These are phyloP conservation scores for Cryptosula pallasiana DNA, from an alignment of 2,888 invertebrate species.

Conservation along the genomic window DNA sequence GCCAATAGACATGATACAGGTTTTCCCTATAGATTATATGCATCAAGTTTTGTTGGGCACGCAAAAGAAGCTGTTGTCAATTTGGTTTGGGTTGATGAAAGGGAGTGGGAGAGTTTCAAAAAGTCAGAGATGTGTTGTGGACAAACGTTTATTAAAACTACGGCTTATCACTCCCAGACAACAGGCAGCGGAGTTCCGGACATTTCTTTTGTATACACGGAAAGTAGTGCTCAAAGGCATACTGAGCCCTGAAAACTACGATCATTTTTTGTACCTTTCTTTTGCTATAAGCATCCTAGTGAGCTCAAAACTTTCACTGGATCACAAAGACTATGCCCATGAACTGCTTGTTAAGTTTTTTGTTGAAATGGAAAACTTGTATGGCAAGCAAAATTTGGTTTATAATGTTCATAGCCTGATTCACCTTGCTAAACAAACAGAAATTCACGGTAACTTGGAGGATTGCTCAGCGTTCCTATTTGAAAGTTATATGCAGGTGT, in stretches of 20 bases:
- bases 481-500: slow-evolving; percentile 16
- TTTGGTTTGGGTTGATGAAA: neutral
- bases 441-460: neutral
- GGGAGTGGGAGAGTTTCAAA: neutral
- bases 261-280: neutral
- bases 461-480: slow-evolving; percentile 9
- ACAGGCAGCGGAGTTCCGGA: neutral
- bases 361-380: neutral
- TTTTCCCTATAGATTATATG: slow-evolving; percentile 24
- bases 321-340: neutral
- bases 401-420: slow-evolving; percentile 17
- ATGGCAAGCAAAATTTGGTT: slow-evolving; percentile 1
- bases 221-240: slow-evolving; percentile 5
- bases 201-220: slow-evolving; percentile 1
- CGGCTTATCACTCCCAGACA: neutral
- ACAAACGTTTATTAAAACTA: neutral
- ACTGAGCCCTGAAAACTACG: neutral
- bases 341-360: neutral
- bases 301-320: neutral
- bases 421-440: neutral
- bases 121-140: neutral
- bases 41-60: slow-evolving; percentile 9
- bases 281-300: neutral
- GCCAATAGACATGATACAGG: slow-evolving; percentile 25
- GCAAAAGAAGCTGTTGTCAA: slow-evolving; percentile 13